These are phyloP conservation scores for Thalassoma bifasciatum DNA, from an alignment of 2,113 vertebrate genomes.

Conservation along the genomic window DNA sequence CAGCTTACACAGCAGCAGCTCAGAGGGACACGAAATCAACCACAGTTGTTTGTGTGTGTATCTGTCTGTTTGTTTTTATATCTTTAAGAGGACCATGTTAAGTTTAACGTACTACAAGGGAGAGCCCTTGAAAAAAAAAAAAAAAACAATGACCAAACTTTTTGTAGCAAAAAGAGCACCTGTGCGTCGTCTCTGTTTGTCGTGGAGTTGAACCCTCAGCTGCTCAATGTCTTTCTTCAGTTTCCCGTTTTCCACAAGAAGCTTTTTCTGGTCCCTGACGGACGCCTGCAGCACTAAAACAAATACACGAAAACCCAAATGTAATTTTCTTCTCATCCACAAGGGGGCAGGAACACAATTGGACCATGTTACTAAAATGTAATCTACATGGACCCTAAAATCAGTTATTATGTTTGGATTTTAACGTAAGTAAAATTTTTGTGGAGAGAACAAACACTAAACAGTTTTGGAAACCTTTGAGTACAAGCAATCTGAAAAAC, in stretches of 20 bases:
- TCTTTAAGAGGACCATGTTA: background rate
- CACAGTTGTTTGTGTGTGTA: background rate
- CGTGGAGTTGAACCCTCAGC: conserved; percentile 87
- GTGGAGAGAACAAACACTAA: too few species aligned
- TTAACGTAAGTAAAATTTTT: too few species aligned
- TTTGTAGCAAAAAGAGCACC: too few species aligned
- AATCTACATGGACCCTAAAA: too few species aligned
- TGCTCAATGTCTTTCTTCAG: conserved; percentile 95
- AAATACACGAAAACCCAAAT: conserved; percentile 19
- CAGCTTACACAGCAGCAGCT: conserved; percentile 5
- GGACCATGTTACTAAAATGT: too few species aligned
- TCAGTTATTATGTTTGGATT: too few species aligned
- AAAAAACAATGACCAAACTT: too few species aligned
- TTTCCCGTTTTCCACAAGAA: conserved; percentile 95
- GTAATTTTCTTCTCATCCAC: background rate
- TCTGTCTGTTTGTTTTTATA: background rate
- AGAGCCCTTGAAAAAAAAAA: background rate
- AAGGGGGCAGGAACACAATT: background rate
- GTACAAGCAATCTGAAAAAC: too few species aligned
- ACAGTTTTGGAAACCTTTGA: too few species aligned
- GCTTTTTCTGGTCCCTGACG: conserved; percentile 94
- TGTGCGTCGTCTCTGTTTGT: conserved; percentile 88
- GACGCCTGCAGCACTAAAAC: conserved; percentile 91
- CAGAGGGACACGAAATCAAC: conserved; percentile 6
- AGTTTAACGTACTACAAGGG: too few species aligned